Percentiles rank a stretch among this genome's conserved stretches.
These are phyloP conservation scores for Scaptomyza pallida DNA, from an alignment of 1,140 invertebrate species.

Conservation along the genomic window DNA sequence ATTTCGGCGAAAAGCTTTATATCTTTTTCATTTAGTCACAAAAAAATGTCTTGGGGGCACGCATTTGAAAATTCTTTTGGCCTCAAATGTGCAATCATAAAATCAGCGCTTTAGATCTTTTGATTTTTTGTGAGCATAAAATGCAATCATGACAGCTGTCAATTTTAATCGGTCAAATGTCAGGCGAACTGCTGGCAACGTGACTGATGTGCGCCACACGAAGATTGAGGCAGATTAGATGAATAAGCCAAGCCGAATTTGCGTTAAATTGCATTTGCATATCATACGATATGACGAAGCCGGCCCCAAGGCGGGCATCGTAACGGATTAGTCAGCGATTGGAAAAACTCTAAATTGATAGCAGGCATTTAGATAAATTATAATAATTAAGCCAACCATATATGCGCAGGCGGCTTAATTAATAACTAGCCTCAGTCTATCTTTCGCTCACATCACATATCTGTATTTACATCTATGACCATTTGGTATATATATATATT, in stretches of 20 bases:
- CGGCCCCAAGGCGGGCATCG: conserved; percentile 37
- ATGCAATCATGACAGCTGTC: conserved; percentile 79
- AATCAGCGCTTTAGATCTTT: conserved; percentile 51
- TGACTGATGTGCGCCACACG: conserved; percentile 55
- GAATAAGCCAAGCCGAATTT: conserved; percentile 63
- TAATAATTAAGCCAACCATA: conserved; percentile 72
- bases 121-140: conserved; percentile 44
- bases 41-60: conserved; percentile 34
- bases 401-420: conserved; percentile 79
- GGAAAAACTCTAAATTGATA: conserved; percentile 52
- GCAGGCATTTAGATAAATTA: conserved; percentile 73
- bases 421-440: conserved; percentile 55
- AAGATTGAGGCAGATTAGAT: conserved; percentile 64
- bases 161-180: conserved; percentile 76
- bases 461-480: conserved; percentile 14
- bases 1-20: conserved; percentile 34
- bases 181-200: conserved; percentile 48
- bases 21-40: conserved; percentile 41
- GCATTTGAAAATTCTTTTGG: conserved; percentile 31
- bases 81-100: conserved; percentile 29
- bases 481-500: conserved; percentile 11
- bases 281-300: conserved; percentile 28
- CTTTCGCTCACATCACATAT: conserved; percentile 2
- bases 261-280: conserved; percentile 72
- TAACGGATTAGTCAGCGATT: conserved; percentile 59